Evolutionary conservation across 2,113 vertebrate species (phyloP).

Genomic region (Perognathus longimembris): DNA sequence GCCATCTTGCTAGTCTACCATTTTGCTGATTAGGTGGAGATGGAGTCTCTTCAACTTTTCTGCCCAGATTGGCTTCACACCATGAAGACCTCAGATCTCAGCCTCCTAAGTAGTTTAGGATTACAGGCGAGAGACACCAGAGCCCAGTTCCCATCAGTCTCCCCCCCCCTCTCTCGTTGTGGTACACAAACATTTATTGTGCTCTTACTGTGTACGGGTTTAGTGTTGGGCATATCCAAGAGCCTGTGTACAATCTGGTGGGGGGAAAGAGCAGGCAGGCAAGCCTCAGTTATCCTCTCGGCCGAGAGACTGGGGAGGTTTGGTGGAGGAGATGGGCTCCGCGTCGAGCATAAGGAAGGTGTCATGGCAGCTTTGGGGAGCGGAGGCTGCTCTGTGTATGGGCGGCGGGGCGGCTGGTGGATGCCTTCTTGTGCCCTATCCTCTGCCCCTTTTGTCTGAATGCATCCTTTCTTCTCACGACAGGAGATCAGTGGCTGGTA

Average conservation of each 20-base stretch:
- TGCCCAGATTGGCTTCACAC: too few species aligned
- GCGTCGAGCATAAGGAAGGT: background rate
- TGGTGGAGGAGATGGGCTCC: background rate
- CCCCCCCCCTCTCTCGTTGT: background rate
- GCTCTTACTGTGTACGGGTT: background rate
- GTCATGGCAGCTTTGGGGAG: background rate
- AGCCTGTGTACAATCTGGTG: background rate
- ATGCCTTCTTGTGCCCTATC: background rate
- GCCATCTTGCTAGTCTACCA: too few species aligned
- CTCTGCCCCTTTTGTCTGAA: constrained; percentile 17
- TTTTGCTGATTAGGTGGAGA: too few species aligned
- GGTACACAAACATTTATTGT: background rate
- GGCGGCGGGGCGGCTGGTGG: background rate
- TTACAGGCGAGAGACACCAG: too few species aligned
- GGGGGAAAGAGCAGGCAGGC: background rate
- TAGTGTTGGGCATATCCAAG: background rate
- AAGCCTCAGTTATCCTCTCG: background rate
- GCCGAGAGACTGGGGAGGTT: background rate
- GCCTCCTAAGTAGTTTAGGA: too few species aligned
- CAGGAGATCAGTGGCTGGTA: constrained; percentile 94
- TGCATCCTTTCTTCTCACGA: background rate
- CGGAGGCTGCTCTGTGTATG: background rate
- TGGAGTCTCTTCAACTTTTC: too few species aligned
- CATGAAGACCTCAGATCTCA: too few species aligned
- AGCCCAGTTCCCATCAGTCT: too few species aligned